A percentile compares a stretch with the other conserved stretches of the same genome.
These are phyloP conservation scores for Meloidogyne exigua DNA, from an alignment of 1,140 invertebrate species.

Conservation along the genomic window DNA sequence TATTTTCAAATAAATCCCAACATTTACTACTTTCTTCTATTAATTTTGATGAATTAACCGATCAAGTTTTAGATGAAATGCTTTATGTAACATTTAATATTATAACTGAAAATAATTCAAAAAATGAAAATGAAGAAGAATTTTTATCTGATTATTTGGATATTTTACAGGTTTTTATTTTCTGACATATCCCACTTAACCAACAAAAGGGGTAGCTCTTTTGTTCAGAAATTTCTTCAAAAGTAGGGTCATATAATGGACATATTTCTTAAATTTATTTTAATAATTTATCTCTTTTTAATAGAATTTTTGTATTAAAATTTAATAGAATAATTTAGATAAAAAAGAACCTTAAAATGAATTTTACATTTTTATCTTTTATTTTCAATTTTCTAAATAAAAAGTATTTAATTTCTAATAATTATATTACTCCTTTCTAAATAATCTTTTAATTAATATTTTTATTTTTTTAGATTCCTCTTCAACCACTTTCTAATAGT, in stretches of 20 bases:
- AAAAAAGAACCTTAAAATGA: no score
- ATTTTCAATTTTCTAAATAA: no score
- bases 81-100: neutral
- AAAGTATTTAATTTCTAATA: no score
- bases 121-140: slow-evolving; percentile 9
- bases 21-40: slow-evolving; percentile 8
- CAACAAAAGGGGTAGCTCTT: no score
- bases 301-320: no score
- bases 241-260: no score
- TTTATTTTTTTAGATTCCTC: slow-evolving; percentile 40
- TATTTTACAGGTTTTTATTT: slow-evolving; percentile 35
- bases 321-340: no score
- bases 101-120: slow-evolving; percentile 7
- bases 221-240: no score
- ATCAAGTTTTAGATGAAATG: neutral
- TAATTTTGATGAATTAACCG: neutral
- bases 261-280: neutral
- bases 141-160: slow-evolving; percentile 37
- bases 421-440: neutral
- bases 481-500: slow-evolving; percentile 87
- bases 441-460: neutral
- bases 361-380: no score
- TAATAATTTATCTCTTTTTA: no score
- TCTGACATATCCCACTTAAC: neutral
- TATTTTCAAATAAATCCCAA: slow-evolving; percentile 5